These are phyloP conservation scores for Psammodynastes pulverulentus DNA, from an alignment of 2,113 vertebrate species.

Conservation along the genomic window DNA sequence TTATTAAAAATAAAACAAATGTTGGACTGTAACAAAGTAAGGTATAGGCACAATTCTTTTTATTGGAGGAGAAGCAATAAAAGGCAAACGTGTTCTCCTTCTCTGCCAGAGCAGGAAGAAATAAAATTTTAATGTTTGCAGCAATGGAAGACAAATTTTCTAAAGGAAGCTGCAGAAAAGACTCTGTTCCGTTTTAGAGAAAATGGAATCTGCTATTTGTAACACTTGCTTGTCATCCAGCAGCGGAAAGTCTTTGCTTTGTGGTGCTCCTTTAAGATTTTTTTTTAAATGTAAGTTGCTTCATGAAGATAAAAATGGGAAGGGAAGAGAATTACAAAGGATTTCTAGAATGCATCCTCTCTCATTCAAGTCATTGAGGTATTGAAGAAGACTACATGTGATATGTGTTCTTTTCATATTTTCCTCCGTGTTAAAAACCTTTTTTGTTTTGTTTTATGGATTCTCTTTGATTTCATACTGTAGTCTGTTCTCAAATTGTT, in stretches of 20 bases:
- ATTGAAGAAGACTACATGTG: background rate
- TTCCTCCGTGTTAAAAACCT: background rate
- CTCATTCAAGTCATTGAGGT: background rate
- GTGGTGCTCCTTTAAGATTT: background rate
- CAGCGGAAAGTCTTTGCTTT: constrained; percentile 10
- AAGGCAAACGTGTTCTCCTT: background rate
- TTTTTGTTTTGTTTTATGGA: background rate
- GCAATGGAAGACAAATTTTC: background rate
- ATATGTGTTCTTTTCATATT: background rate
- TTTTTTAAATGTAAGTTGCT: background rate
- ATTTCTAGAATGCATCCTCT: background rate
- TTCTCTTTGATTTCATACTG: background rate
- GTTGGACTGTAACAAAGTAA: background rate
- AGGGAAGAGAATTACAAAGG: background rate
- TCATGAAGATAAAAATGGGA: background rate
- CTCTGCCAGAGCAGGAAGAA: background rate
- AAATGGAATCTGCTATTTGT: constrained; percentile 5
- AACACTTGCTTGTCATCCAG: constrained; percentile 1
- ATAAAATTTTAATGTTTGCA: background rate
- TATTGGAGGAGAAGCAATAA: constrained; percentile 7
- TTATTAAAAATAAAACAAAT: background rate
- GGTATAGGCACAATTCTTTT: background rate
- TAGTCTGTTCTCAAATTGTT: background rate
- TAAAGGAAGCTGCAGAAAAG: background rate
- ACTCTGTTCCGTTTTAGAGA: background rate